These are phyloP conservation scores for Monopterus albus DNA, from an alignment of 2,113 vertebrate species.

Conservation along the genomic window DNA sequence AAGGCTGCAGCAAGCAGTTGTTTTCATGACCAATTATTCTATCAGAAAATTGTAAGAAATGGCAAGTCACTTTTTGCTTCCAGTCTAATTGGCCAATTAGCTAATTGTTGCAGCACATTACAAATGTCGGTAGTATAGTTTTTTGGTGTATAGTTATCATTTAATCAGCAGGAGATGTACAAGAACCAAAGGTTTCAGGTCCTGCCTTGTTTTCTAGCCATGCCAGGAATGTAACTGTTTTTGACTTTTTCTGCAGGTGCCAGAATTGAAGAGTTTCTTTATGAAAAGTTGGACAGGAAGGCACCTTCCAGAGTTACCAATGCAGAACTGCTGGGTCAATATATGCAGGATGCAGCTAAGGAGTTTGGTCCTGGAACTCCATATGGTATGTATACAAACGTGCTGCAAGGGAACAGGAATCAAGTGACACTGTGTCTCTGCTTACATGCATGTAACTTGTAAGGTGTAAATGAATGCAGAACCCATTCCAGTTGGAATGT, in stretches of 20 bases:
- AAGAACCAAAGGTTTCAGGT: background rate
- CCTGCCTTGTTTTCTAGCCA: background rate
- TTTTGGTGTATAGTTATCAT: constrained; percentile 11
- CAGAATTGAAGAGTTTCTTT: constrained; percentile 95
- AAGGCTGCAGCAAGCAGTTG: too few relatives aligned
- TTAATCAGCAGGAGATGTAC: background rate
- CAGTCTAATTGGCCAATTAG: too few relatives aligned
- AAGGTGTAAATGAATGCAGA: background rate
- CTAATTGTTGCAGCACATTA: too few relatives aligned
- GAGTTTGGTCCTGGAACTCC: constrained; percentile 90
- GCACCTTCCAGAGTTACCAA: constrained; percentile 91
- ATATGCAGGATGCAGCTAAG: constrained; percentile 91
- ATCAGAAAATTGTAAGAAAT: too few relatives aligned
- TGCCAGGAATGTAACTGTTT: background rate
- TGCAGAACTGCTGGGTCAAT: constrained; percentile 90
- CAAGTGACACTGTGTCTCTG: background rate
- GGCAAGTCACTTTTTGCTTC: too few relatives aligned
- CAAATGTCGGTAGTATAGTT: background rate
- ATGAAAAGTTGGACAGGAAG: constrained; percentile 95
- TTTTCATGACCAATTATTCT: too few relatives aligned
- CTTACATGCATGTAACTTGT: background rate
- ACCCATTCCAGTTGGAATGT: background rate
- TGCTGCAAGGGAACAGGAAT: too few relatives aligned
- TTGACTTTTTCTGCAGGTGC: constrained; percentile 76
- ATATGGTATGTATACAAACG: constrained; percentile 87